phyloP scores from a whole-genome alignment of 2,113 vertebrate species.

The Lathamus discolor region DNA sequence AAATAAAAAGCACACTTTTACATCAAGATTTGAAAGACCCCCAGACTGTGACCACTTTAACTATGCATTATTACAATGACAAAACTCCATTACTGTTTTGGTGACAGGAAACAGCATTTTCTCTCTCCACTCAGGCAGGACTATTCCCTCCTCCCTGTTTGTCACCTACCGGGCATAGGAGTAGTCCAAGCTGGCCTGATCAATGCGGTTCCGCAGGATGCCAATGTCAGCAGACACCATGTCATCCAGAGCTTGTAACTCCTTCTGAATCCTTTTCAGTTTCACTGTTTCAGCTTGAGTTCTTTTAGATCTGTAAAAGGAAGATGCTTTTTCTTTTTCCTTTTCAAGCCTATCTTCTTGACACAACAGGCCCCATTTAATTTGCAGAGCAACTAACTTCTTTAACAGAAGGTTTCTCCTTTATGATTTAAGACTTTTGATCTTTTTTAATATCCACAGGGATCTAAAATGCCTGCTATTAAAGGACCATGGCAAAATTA shows the following conservation, averaged over 20 bases:
- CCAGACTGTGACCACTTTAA: neutral
- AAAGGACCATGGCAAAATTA: slow-evolving; percentile 37
- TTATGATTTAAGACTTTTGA: slow-evolving; percentile 7
- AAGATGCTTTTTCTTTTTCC: neutral
- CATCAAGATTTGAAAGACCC: neutral
- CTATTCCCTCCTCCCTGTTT: neutral
- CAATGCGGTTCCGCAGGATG: slow-evolving; percentile 89
- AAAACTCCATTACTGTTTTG: neutral
- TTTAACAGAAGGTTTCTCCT: slow-evolving; percentile 10
- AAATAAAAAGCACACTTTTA: neutral
- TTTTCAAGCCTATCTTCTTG: neutral
- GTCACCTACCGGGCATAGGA: slow-evolving; percentile 81
- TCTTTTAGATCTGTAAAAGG: slow-evolving; percentile 86
- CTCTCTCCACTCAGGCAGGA: neutral
- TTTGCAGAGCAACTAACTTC: neutral
- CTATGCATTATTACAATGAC: neutral
- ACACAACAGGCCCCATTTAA: neutral
- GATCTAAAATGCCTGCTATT: slow-evolving; percentile 56
- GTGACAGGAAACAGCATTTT: neutral
- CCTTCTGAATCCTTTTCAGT: slow-evolving; percentile 91
- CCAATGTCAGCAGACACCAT: slow-evolving; percentile 92
- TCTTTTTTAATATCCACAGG: slow-evolving; percentile 36
- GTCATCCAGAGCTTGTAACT: slow-evolving; percentile 91
- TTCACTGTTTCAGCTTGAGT: slow-evolving; percentile 92
- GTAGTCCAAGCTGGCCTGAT: slow-evolving; percentile 91